Evolutionary conservation across 30 jellyfish, hydroid and myxozoan species (phyloP).

Genomic region (Chrysaora quinquecirrha): DNA sequence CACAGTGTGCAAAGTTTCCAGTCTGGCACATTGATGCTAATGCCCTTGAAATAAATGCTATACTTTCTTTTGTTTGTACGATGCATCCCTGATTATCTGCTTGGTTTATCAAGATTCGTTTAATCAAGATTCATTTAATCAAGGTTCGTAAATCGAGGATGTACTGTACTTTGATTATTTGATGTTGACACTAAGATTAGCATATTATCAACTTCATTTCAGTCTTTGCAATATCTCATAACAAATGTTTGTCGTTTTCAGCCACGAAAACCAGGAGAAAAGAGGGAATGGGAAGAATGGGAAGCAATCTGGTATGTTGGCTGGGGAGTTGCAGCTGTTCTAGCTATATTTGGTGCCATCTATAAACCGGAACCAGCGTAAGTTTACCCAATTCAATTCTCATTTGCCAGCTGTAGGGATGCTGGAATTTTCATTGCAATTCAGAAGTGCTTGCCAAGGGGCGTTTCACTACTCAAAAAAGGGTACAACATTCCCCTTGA

Average conservation of each 20-base stretch:
- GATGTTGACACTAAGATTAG: background rate
- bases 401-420: background rate
- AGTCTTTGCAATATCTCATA: background rate
- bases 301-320: slow-evolving; percentile 85
- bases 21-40: background rate
- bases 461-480: too few species aligned
- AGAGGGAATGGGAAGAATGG: slow-evolving; percentile 90
- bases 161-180: background rate
- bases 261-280: slow-evolving; percentile 97
- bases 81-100: too few species aligned
- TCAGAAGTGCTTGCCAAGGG: too few species aligned
- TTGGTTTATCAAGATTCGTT: too few species aligned
- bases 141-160: too few species aligned
- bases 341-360: slow-evolving; percentile 19
- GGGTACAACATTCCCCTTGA: background rate
- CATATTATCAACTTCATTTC: background rate
- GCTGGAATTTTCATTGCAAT: background rate
- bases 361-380: slow-evolving; percentile 62
- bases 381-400: background rate
- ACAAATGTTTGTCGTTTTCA: background rate
- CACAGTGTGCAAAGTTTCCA: background rate
- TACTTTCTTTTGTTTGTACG: too few species aligned
- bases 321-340: slow-evolving; percentile 53
- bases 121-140: too few species aligned
- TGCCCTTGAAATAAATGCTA: background rate